A percentile compares a stretch with the other conserved stretches of the same genome.
Evolutionary conservation across 2,113 vertebrate genomes (phyloP).

Genomic region (Ia io): DNA sequence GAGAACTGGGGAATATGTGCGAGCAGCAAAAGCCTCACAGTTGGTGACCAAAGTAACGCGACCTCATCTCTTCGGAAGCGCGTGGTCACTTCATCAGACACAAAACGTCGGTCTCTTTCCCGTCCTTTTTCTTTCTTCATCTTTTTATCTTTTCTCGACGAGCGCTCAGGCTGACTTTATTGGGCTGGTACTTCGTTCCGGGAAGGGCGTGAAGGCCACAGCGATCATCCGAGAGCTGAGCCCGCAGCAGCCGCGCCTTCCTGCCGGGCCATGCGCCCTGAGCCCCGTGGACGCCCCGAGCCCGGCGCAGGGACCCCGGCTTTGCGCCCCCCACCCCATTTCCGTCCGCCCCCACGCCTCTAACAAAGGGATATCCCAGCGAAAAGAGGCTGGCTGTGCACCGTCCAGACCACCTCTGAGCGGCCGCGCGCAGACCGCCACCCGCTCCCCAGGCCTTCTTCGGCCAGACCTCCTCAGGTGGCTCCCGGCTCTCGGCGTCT

Average conservation of each 20-base stretch:
- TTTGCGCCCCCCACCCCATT: neutral
- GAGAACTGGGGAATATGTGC: neutral
- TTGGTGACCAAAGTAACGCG: neutral
- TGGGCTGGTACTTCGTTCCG: neutral
- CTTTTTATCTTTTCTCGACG: neutral
- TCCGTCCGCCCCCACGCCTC: neutral
- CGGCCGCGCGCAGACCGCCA: neutral
- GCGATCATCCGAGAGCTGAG: no score
- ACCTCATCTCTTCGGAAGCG: neutral
- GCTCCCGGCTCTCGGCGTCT: neutral
- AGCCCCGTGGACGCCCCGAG: rapidly evolving
- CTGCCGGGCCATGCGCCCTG: no score
- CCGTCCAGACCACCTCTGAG: no score
- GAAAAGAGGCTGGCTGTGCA: neutral
- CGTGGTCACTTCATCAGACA: neutral
- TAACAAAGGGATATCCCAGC: neutral
- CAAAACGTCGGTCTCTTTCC: neutral
- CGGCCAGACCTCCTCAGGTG: rapidly evolving
- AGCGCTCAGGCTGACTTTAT: neutral
- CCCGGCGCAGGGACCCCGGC: neutral
- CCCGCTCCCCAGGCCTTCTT: neutral
- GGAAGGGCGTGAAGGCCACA: neutral
- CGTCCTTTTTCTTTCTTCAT: neutral
- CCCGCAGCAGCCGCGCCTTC: neutral
- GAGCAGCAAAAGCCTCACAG: neutral